Evolutionary conservation across 2,113 vertebrate species (phyloP), one percentile per base, ranked within the genome.

Genomic region (Atherinomorus stipes): DNA sequence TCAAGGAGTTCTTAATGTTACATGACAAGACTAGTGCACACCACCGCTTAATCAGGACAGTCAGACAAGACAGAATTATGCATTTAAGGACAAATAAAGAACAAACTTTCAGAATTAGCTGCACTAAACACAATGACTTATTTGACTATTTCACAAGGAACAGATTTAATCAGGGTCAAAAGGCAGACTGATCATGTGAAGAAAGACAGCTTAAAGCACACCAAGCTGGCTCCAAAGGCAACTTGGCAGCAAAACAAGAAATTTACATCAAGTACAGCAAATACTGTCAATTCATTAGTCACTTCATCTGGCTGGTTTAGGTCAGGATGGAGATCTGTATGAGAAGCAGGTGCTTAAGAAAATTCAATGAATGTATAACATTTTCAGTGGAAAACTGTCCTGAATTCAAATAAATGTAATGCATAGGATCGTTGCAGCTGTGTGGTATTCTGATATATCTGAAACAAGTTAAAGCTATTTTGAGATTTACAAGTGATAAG

Each of bases 91-190:
- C 7, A 75, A 37, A 65, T 85, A 87, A 80, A 89, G 84, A 18
- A 83, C 53, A 78, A 54, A 78, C 80, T 53, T 81, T 81, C 42
- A 78, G 62, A 80, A 74, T 85, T 31, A 65, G 56, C 65, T 42
- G 63, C n/a, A 74, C 51, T 50, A 78, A 78, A 85, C 16, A 67
- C 62, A 77, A 60, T 64, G 26, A 56, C 59, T 42, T 73, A 70
- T 79, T 62, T 59, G 45, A 67, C 69, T 72, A 68, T 66, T 61
- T 80, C 79, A 76, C 76, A 78, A 63, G 80, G 60, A 52, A 58
- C 23, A 28, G 49, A 65, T 53, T 74, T 90, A 90, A 90, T 88
- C 64, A 88, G 64, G 49, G 87, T 82, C 80, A 91, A 90, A 83
- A 77, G 81, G 38, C 53, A 26, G 62, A 42, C 51, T 60, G 51